Evolutionary conservation across 1,140 invertebrate species (phyloP).

Genomic region (Cecropterus lyciades): DNA sequence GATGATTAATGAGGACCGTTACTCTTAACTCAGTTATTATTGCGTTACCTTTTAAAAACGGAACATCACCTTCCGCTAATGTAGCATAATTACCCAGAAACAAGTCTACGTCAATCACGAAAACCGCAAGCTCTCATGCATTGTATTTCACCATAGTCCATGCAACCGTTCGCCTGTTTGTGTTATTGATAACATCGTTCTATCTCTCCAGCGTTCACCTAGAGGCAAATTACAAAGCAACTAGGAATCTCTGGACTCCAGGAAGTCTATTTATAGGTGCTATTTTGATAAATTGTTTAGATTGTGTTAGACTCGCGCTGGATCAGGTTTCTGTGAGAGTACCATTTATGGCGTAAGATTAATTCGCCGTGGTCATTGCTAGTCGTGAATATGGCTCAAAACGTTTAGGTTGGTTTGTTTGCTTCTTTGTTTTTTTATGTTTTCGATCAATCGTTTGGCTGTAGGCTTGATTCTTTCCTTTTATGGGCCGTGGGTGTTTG

Average conservation of each 20-base stretch:
- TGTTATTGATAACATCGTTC: neutral
- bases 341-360: slow-evolving; percentile 75
- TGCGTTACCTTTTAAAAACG: slow-evolving; percentile 74
- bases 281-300: slow-evolving; percentile 81
- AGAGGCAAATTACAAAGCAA: slow-evolving; percentile 12
- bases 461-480: slow-evolving; percentile 25
- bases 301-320: slow-evolving; percentile 64
- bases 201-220: neutral
- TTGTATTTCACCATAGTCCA: slow-evolving; percentile 3
- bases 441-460: slow-evolving; percentile 18
- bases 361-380: slow-evolving; percentile 67
- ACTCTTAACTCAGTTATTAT: slow-evolving; percentile 72
- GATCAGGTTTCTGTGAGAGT: slow-evolving; percentile 71
- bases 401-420: slow-evolving; percentile 22
- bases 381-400: slow-evolving; percentile 53
- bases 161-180: neutral
- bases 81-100: slow-evolving; percentile 52
- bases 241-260: slow-evolving; percentile 55
- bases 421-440: slow-evolving; percentile 26
- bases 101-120: slow-evolving; percentile 30
- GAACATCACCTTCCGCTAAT: slow-evolving; percentile 48
- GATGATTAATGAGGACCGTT: slow-evolving; percentile 80
- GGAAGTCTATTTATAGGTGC: slow-evolving; percentile 75
- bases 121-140: slow-evolving; percentile 15
- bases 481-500: slow-evolving; percentile 1